Evolutionary conservation across 2,113 vertebrate genomes (phyloP).

Genomic region (Menura novaehollandiae): DNA sequence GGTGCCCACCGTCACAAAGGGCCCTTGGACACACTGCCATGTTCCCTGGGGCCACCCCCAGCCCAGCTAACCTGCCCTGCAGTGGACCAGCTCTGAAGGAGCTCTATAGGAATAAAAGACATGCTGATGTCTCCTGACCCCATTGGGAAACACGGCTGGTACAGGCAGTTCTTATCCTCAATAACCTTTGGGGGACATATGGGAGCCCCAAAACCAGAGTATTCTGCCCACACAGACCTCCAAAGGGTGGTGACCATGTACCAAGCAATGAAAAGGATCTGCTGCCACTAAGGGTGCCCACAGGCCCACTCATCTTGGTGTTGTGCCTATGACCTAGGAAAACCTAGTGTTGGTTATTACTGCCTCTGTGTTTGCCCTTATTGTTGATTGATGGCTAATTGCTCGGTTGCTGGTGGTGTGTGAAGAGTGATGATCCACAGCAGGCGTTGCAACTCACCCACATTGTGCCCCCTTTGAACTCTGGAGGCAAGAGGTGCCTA

Average conservation of each 20-base stretch:
- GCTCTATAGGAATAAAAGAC: neutral
- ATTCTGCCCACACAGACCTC: neutral
- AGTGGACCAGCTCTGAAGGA: neutral
- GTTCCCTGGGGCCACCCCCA: too few species aligned
- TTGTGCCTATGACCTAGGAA: neutral
- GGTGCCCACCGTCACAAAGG: neutral
- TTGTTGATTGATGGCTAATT: neutral
- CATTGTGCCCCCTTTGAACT: neutral
- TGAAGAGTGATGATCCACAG: neutral
- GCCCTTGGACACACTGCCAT: neutral
- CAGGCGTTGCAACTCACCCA: neutral
- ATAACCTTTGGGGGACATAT: neutral
- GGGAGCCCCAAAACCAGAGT: neutral
- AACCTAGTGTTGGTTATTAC: neutral
- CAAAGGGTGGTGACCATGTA: neutral
- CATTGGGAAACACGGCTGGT: neutral
- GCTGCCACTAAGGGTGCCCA: neutral
- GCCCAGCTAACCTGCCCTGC: neutral
- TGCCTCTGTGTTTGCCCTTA: neutral
- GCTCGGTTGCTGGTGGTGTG: neutral
- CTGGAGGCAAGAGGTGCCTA: neutral
- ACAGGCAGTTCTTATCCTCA: neutral
- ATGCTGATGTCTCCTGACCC: neutral
- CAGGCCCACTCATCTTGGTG: neutral
- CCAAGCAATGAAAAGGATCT: neutral